Conservation (phyloP, 1,140 invertebrate genomes). For the Neodiprion pinetum region DNA sequence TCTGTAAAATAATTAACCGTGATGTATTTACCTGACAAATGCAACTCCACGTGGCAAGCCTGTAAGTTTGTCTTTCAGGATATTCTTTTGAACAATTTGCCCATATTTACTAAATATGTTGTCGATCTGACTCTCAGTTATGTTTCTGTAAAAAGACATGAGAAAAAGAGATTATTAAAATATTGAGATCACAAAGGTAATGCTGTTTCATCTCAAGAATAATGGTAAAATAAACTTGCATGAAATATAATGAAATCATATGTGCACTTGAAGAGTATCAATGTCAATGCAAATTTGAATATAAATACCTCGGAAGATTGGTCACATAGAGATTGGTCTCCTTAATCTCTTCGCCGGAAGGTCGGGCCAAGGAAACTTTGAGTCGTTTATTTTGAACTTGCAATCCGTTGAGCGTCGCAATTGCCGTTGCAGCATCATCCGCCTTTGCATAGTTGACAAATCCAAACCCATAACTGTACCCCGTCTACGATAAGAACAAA, state of each 20-base stretch:
- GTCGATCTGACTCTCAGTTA: conserved; percentile 82
- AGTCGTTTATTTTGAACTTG: conserved; percentile 79
- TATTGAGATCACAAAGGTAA: conserved; percentile 23
- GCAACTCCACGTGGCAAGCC: conserved; percentile 87
- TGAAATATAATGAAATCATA: conserved; percentile 20
- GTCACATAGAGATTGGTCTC: conserved; percentile 95
- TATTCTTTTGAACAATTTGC: conserved; percentile 88
- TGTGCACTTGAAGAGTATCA: background rate
- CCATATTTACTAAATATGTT: conserved; percentile 87
- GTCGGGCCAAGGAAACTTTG: conserved; percentile 89
- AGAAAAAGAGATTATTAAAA: conserved; percentile 8
- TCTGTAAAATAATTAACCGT: background rate
- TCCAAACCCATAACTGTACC: conserved; percentile 95
- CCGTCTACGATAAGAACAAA: conserved; percentile 71
- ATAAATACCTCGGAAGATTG: conserved; percentile 80
- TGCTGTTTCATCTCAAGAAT: conserved; percentile 9
- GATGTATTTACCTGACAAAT: conserved; percentile 81
- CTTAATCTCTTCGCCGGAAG: conserved; percentile 91
- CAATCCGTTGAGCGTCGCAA: conserved; percentile 86
- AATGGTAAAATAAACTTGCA: background rate
- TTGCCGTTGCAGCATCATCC: conserved; percentile 86
- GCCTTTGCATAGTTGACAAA: conserved; percentile 91
- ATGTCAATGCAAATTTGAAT: background rate
- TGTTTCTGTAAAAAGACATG: conserved; percentile 63
- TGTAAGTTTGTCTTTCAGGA: conserved; percentile 86